Conservation (phyloP, 2,888 invertebrate species). For the Protonemura montana region DNA sequence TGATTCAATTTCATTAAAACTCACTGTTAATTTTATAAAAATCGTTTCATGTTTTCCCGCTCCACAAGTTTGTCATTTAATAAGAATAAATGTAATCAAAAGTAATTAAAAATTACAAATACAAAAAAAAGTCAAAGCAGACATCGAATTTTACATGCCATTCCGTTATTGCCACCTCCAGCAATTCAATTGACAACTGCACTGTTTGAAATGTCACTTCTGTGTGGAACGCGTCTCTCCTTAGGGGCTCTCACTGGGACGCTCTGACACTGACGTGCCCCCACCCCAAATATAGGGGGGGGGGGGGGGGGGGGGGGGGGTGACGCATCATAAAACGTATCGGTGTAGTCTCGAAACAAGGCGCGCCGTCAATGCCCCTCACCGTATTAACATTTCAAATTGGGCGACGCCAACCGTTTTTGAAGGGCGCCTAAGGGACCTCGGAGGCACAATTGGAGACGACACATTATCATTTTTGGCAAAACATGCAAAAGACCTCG, state of each 20-base stretch:
- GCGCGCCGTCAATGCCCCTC: slow-evolving; percentile 36
- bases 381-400: slow-evolving; percentile 50
- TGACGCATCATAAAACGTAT: slow-evolving; percentile 50
- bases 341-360: slow-evolving; percentile 46
- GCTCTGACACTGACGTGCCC: slow-evolving; percentile 47
- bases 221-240: neutral
- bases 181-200: neutral
- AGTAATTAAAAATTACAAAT: neutral
- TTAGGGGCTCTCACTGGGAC: neutral
- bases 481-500: neutral
- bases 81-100: too few species aligned
- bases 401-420: slow-evolving; percentile 45
- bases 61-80: neutral
- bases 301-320: slow-evolving; percentile 43
- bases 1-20: neutral
- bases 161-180: neutral
- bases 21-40: neutral
- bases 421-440: slow-evolving; percentile 48
- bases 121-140: neutral
- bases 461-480: slow-evolving; percentile 37
- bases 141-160: too few species aligned
- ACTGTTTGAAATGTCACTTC: slow-evolving; percentile 31
- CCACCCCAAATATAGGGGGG: neutral
- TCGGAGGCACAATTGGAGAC: slow-evolving; percentile 43
- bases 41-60: neutral